phyloP scores from a whole-genome alignment of 2,797 vertebrate genomes.

The Phrynocephalus guinanensis region DNA sequence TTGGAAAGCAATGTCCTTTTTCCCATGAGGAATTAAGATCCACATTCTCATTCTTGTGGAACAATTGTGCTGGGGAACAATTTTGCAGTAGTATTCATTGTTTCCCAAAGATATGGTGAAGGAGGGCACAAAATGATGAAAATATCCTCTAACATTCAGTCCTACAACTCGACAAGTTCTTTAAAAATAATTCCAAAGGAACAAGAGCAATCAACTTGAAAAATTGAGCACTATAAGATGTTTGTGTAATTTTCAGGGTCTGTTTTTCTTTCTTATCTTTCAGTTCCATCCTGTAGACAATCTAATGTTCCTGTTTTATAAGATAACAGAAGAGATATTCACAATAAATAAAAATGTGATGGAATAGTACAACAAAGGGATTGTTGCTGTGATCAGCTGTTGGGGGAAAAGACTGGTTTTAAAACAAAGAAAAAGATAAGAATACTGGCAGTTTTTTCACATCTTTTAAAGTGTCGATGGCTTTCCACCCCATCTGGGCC shows the following conservation, averaged over 20 bases:
- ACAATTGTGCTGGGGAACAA: slow-evolving; percentile 10
- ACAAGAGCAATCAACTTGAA: slow-evolving; percentile 50
- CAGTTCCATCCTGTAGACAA: slow-evolving; percentile 48
- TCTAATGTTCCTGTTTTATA: slow-evolving; percentile 34
- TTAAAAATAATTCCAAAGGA: slow-evolving; percentile 27
- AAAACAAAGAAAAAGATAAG: neutral
- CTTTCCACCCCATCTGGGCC: neutral
- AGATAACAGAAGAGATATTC: slow-evolving; percentile 43
- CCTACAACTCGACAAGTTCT: slow-evolving; percentile 44
- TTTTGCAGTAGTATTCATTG: neutral
- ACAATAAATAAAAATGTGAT: slow-evolving; percentile 40
- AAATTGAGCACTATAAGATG: slow-evolving; percentile 52
- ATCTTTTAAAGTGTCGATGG: neutral
- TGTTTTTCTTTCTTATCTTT: slow-evolving; percentile 60
- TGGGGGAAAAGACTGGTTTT: fast-evolving
- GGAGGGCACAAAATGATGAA: slow-evolving; percentile 17
- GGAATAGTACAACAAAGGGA: neutral
- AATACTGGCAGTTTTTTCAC: neutral
- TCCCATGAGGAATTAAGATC: neutral
- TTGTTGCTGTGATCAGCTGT: neutral
- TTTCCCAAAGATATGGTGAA: slow-evolving; percentile 10
- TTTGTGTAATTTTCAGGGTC: slow-evolving; percentile 47
- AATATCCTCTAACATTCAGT: slow-evolving; percentile 29
- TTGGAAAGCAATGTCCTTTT: neutral
- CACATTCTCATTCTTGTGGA: neutral